Evolutionary conservation across 2,797 vertebrate species (phyloP).

Genomic region (Hippopotamyrus pictus): DNA sequence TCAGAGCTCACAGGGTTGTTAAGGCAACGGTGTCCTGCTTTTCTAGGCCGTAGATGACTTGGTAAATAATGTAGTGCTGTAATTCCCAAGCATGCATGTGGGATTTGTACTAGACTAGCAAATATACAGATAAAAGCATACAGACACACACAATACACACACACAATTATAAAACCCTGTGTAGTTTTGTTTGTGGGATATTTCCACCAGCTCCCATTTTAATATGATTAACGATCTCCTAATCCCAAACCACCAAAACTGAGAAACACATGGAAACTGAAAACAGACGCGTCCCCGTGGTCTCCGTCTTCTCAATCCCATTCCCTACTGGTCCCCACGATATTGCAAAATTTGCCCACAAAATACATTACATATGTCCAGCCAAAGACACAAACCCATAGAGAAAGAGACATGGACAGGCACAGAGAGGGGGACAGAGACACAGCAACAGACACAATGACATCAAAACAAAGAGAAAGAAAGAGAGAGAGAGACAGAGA

Average conservation of each 20-base stretch:
- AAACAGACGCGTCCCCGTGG: neutral
- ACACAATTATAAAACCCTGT: neutral
- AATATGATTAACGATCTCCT: neutral
- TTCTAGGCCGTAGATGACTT: neutral
- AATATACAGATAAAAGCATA: neutral
- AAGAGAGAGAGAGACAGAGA: neutral
- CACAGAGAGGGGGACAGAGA: neutral
- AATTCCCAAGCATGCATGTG: neutral
- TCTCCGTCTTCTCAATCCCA: neutral
- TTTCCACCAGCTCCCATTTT: constrained; percentile 1
- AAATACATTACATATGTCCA: neutral
- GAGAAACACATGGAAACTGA: neutral
- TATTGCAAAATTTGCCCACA: neutral
- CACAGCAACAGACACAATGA: neutral
- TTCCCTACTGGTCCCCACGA: neutral
- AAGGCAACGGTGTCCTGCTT: neutral
- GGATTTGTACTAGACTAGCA: neutral
- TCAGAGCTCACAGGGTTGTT: neutral
- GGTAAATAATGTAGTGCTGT: neutral
- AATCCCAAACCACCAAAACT: constrained; percentile 4
- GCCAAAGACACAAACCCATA: neutral
- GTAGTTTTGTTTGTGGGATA: neutral
- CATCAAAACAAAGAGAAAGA: too few species aligned
- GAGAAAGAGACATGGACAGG: neutral
- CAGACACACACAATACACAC: neutral